Percentiles rank a stretch among this genome's conserved stretches.
Conservation (phyloP, 2,113 vertebrate genomes). For the Condylura cristata region DNA sequence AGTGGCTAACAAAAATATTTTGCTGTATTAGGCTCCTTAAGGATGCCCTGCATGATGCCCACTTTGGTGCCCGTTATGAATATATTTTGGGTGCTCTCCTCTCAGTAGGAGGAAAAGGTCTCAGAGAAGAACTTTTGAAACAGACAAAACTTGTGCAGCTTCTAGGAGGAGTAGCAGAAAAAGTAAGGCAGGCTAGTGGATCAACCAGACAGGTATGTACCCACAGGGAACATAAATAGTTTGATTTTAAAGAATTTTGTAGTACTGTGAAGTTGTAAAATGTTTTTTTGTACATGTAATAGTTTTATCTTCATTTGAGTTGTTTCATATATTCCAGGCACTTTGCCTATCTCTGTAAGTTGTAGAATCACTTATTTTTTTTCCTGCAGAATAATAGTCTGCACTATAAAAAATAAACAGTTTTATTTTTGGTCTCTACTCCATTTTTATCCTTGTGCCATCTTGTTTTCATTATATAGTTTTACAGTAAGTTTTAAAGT, state of each 20-base stretch:
- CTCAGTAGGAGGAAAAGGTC: constrained; percentile 91
- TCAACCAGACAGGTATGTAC: constrained; percentile 93
- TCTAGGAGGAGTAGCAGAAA: constrained; percentile 95
- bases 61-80: constrained; percentile 93
- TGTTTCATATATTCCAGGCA: background rate
- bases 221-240: constrained; percentile 30
- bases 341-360: background rate
- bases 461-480: background rate
- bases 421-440: constrained; percentile 8
- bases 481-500: constrained; percentile 27
- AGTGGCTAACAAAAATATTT: constrained; percentile 62
- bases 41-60: constrained; percentile 93
- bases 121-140: constrained; percentile 94
- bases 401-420: too few species aligned
- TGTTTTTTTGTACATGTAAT: background rate
- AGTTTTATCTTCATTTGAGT: background rate
- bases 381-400: too few species aligned
- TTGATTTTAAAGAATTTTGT: background rate
- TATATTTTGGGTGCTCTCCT: constrained; percentile 94
- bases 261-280: background rate
- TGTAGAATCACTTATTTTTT: too few species aligned
- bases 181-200: constrained; percentile 93
- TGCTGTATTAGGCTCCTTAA: constrained; percentile 93
- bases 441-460: background rate
- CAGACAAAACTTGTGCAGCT: constrained; percentile 94